Base-by-base conservation (phyloP, 2,113 vertebrate species). In the Syngnathus typhle region DNA sequence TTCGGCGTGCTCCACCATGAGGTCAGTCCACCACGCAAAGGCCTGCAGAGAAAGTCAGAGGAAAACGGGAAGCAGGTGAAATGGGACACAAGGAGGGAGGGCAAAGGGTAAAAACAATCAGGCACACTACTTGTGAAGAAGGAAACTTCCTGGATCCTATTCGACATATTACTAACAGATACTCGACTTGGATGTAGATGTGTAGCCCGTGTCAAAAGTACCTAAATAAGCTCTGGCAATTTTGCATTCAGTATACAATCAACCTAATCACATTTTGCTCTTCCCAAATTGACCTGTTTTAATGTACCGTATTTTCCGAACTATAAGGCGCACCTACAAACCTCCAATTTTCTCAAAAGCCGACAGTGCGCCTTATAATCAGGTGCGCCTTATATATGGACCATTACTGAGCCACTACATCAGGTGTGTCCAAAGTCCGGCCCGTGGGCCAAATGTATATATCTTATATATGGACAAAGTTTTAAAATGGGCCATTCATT, bases 21-120 rank as follows among this genome's bases (percentile, higher is more conserved):
- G 89, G 89, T 99, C 97, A 80, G 97, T 98, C 97, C 97, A 99
- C 97, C 97, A 99, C 16, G 97, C 96, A 87, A 99, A 99, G 18
- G 97, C 97, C 97, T 99, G 92, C 80, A 85, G 70, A 87, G 71
- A 86, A 68, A 89, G 59, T 67, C 70, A 67, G 71, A 56, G 12
- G 70, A 64, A 68, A 10, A 37, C 7, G 23, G 15, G 39, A 43
- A 49, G 73, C 81, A 60, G 80, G 89, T 88, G 84, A 90, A 84
- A 70, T 71, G 54, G 32, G 64, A 61, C n/a, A 62, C 27, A 47
- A 56, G 37, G 44, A 46, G 15, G 54, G 71, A 65, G 46, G 68
- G n/a, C 36, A 49, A 43, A 44, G 11, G 44, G 65, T 61, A 38
- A 32, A 79, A 37, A 36, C 56, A 69, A 73, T 43, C 46, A 59